Conservation (phyloP, 1,140 invertebrate species). For the Parasteatoda tepidariorum region DNA sequence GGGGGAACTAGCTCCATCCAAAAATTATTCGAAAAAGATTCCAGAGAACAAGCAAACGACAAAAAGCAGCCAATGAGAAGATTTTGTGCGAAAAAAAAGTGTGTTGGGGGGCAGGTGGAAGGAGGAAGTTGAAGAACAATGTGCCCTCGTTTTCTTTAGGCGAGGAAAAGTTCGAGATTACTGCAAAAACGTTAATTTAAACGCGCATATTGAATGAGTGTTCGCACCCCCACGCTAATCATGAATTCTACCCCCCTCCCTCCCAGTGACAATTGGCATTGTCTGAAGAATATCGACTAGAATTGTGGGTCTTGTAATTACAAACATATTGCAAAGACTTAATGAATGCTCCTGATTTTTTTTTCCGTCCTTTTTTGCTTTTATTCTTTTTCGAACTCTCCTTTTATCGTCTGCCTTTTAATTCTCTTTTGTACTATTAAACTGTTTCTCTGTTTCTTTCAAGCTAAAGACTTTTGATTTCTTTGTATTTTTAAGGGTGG, state of each 20-base stretch:
- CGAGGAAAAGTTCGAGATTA: constrained; percentile 54
- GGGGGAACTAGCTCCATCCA: not conserved
- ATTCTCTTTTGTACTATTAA: constrained; percentile 58
- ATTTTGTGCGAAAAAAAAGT: constrained; percentile 7
- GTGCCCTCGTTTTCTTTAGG: constrained; percentile 22
- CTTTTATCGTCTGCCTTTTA: constrained; percentile 52
- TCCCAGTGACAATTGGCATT: constrained; percentile 54
- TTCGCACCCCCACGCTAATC: constrained; percentile 55
- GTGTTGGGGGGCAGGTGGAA: not conserved
- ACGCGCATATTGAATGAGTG: constrained; percentile 59
- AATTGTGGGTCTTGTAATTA: constrained; percentile 59
- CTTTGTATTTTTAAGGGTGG: not conserved
- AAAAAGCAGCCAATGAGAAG: constrained; percentile 51
- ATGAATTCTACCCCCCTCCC: constrained; percentile 16
- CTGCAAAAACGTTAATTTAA: constrained; percentile 61
- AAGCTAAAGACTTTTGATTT: constrained; percentile 30
- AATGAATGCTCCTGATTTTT: constrained; percentile 41
- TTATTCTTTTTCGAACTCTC: constrained; percentile 4
- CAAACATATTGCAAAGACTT: constrained; percentile 60
- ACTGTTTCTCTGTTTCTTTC: constrained; percentile 59
- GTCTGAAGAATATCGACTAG: constrained; percentile 57
- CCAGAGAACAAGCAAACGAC: not conserved
- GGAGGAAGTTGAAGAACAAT: constrained; percentile 28
- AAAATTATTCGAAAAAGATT: not conserved
- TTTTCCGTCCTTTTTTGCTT: not conserved